phyloP scores from a whole-genome alignment of 2,113 vertebrate genomes.

The Geococcyx californianus region DNA sequence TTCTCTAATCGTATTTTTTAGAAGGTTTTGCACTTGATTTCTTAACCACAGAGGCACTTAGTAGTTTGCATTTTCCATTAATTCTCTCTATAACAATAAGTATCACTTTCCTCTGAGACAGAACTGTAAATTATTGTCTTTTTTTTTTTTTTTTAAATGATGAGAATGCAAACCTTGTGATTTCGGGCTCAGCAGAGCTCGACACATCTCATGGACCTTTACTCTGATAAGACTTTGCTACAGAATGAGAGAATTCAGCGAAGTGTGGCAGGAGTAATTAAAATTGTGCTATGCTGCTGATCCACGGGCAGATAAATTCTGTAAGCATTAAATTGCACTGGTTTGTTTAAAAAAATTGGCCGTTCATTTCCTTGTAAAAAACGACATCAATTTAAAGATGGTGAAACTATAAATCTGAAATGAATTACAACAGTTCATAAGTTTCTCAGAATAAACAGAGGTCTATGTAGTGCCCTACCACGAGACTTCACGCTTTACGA shows the following conservation, averaged over 20 bases:
- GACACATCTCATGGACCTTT: constrained; percentile 22
- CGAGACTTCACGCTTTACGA: neutral
- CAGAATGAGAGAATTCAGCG: constrained; percentile 37
- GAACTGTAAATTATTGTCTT: constrained; percentile 3
- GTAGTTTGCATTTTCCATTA: constrained; percentile 27
- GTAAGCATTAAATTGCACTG: constrained; percentile 61
- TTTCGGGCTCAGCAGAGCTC: constrained; percentile 52
- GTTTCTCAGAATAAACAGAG: constrained; percentile 46
- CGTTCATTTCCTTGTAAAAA: constrained; percentile 62
- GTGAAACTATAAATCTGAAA: constrained; percentile 44
- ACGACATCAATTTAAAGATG: constrained; percentile 41
- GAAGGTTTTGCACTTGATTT: constrained; percentile 36
- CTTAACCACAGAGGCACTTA: constrained; percentile 1
- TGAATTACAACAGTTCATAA: constrained; percentile 46
- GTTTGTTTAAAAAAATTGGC: constrained; percentile 46
- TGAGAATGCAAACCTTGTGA: constrained; percentile 30
- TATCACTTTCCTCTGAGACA: constrained; percentile 2
- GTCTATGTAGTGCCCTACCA: neutral
- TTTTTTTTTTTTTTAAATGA: neutral
- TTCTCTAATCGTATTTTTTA: neutral
- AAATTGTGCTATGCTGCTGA: constrained; percentile 66
- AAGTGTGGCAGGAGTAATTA: constrained; percentile 73
- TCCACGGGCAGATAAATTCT: constrained; percentile 72
- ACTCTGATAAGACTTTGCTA: constrained; percentile 36
- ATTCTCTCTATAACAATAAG: constrained; percentile 28